phyloP scores from a whole-genome alignment of 2,888 invertebrate genomes.

The Crepidodera aurea region DNA sequence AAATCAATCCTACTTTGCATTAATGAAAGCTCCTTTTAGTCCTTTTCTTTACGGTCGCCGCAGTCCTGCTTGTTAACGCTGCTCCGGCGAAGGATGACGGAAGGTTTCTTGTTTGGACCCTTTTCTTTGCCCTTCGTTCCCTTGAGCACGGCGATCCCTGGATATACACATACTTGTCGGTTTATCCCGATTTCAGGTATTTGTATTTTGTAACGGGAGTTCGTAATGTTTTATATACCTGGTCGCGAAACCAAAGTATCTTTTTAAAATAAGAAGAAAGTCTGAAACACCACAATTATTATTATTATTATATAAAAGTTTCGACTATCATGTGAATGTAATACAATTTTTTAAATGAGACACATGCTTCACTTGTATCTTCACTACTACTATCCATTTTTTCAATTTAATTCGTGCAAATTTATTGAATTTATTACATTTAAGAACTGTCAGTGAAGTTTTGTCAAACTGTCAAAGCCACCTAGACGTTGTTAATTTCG shows the following conservation, averaged over 20 bases:
- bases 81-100: conserved; percentile 31
- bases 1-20: conserved; percentile 55
- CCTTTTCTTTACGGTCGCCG: conserved; percentile 51
- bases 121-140: conserved; percentile 23
- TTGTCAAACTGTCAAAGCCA: no score
- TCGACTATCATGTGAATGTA: no score
- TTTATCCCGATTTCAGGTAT: conserved; percentile 22
- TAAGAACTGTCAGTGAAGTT: no score
- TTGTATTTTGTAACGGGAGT: conserved; percentile 1
- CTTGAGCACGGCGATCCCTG: conserved; percentile 16
- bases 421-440: no score
- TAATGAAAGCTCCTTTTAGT: conserved; percentile 50
- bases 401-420: no score
- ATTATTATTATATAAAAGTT: no score
- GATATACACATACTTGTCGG: conserved; percentile 22
- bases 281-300: no score
- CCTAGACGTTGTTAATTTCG: no score
- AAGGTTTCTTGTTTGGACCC: conserved; percentile 19
- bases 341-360: no score
- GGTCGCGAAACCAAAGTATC: neutral
- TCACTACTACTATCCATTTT: no score
- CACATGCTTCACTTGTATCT: no score
- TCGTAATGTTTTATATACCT: neutral
- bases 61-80: conserved; percentile 48
- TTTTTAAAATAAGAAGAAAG: no score